Conservation (phyloP, 2,113 vertebrate species). For the Pongo pygmaeus region DNA sequence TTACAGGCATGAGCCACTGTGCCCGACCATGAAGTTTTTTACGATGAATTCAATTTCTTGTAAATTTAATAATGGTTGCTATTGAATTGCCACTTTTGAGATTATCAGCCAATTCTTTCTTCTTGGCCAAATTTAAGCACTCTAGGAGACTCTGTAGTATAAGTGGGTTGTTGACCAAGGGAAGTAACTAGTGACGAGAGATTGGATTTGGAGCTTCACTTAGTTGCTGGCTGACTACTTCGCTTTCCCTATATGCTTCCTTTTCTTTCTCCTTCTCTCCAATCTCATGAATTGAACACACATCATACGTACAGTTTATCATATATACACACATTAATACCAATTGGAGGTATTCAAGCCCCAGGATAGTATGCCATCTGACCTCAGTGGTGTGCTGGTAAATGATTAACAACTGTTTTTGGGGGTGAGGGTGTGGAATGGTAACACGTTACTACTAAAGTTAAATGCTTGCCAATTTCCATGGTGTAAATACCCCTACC, state of each 20-base stretch:
- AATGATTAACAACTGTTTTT: not conserved
- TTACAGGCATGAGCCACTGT: too few species aligned
- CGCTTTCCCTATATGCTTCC: not conserved
- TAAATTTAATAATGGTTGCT: not conserved
- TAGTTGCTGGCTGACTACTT: not conserved
- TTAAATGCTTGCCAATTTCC: not conserved
- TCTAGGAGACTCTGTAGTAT: not conserved
- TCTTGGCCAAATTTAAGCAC: not conserved
- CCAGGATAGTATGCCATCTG: not conserved
- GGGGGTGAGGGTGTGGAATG: not conserved
- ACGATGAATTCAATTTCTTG: conserved; percentile 5
- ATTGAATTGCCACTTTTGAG: not conserved
- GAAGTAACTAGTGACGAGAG: not conserved
- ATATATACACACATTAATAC: not conserved
- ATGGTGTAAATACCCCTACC: not conserved
- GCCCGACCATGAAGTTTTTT: not conserved
- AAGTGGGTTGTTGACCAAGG: not conserved
- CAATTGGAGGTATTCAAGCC: not conserved
- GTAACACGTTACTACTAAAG: not conserved
- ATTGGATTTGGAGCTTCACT: not conserved
- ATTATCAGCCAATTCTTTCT: not conserved
- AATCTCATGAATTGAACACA: not conserved
- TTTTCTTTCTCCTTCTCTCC: not conserved
- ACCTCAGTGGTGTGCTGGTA: not conserved
- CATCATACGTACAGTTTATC: not conserved